phyloP scores from a whole-genome alignment of 1,140 invertebrate species.

The Wiebesia pumilae region DNA sequence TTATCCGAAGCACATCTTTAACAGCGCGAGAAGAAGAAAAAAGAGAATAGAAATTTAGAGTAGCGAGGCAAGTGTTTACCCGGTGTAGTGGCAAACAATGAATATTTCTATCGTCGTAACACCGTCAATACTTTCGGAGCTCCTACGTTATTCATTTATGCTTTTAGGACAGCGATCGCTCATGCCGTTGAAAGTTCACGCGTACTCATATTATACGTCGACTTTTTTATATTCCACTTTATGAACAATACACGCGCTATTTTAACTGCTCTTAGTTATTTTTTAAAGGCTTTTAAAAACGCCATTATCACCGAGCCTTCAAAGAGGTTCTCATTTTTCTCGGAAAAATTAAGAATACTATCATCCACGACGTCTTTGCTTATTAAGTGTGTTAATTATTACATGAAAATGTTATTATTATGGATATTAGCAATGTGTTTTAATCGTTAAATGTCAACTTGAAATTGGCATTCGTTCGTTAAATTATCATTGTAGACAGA shows the following conservation, averaged over 20 bases:
- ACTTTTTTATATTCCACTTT: slow-evolving; percentile 7
- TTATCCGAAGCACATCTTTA: no score
- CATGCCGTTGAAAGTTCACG: background rate
- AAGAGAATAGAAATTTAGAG: background rate
- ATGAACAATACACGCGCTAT: slow-evolving; percentile 9
- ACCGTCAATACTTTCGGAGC: background rate
- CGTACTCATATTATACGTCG: background rate
- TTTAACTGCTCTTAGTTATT: background rate
- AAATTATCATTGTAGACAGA: no score
- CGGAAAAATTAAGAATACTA: background rate
- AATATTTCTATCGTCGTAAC: background rate
- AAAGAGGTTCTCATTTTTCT: background rate
- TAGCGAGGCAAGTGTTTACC: no score
- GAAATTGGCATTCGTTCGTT: no score
- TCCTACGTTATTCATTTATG: slow-evolving; percentile 14
- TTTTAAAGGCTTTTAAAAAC: slow-evolving; percentile 11
- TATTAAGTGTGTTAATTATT: no score
- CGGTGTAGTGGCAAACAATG: background rate
- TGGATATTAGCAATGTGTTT: no score
- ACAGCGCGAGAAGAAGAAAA: background rate
- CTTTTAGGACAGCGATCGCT: background rate
- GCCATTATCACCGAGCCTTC: background rate
- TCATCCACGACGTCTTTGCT: no score
- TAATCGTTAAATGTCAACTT: no score
- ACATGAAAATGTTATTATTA: background rate